Percentiles rank a stretch among this genome's conserved stretches.
Evolutionary conservation across 2,797 vertebrate species (phyloP).

Genomic region (Trachops cirrhosus): DNA sequence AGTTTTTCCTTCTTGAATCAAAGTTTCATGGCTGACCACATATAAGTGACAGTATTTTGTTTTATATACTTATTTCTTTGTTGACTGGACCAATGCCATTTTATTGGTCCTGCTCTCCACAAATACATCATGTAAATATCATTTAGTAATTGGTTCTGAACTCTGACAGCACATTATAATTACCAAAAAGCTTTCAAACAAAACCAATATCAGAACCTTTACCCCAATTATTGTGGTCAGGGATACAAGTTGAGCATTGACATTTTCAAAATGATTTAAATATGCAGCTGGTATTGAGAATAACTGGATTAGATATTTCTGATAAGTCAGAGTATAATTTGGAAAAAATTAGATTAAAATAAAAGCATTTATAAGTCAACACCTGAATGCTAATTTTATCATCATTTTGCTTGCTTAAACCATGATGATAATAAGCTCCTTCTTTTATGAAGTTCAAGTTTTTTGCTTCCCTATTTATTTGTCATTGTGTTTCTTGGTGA

Average conservation of each 20-base stretch:
- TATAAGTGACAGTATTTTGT: neutral
- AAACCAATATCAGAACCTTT: neutral
- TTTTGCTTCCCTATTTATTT: neutral
- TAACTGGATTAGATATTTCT: neutral
- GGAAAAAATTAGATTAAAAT: neutral
- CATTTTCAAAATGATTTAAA: neutral
- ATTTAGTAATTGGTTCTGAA: neutral
- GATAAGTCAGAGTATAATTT: neutral
- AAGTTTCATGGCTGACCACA: neutral
- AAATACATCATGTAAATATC: neutral
- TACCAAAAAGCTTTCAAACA: neutral
- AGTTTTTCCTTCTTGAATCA: neutral
- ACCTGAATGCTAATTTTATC: neutral
- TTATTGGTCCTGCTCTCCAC: neutral
- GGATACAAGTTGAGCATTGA: neutral
- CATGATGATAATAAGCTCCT: neutral
- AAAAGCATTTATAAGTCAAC: conserved; percentile 6
- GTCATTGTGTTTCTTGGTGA: neutral
- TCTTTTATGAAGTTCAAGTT: neutral
- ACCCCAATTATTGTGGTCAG: neutral
- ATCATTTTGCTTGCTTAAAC: neutral
- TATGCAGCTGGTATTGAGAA: neutral
- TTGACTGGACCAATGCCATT: neutral
- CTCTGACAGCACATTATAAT: neutral
- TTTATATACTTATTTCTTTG: neutral